Evolutionary conservation across 53 echinoderm and acorn worm genomes (phyloP).

Genomic region (Stichopus horrens): DNA sequence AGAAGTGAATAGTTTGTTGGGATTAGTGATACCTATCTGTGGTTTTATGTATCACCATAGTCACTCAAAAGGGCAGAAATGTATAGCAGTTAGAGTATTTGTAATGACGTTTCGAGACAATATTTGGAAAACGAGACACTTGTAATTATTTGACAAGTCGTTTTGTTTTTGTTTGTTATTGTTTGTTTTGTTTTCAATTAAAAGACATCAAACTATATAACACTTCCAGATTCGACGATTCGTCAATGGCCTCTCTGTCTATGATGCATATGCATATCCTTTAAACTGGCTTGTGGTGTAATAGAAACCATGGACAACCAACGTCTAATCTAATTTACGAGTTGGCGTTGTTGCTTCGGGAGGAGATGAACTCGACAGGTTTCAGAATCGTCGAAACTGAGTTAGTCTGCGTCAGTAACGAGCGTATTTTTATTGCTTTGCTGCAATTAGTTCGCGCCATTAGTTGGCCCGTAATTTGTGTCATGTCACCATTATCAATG

Average conservation of each 20-base stretch:
- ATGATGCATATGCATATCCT: neutral
- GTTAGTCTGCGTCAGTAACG: slow-evolving; percentile 24
- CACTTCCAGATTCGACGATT: neutral
- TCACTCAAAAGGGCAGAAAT: too few relatives aligned
- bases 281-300: neutral
- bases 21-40: too few relatives aligned
- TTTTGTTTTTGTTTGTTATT: neutral
- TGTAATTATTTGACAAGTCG: neutral
- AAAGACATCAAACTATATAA: neutral
- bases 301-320: neutral
- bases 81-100: too few relatives aligned
- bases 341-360: slow-evolving; percentile 3
- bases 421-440: neutral
- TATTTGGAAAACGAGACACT: neutral
- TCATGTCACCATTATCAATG: neutral
- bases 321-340: slow-evolving; percentile 29
- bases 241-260: neutral
- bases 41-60: too few relatives aligned
- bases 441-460: slow-evolving; percentile 14
- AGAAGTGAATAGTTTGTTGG: too few relatives aligned
- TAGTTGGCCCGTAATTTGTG: neutral
- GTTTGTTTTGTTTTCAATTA: neutral
- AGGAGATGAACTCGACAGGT: slow-evolving; percentile 1
- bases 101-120: neutral
- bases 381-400: slow-evolving; percentile 24